Evolutionary conservation across 2,113 vertebrate species (phyloP), one percentile per base, ranked within the genome.

Genomic region (Macrotus californicus): DNA sequence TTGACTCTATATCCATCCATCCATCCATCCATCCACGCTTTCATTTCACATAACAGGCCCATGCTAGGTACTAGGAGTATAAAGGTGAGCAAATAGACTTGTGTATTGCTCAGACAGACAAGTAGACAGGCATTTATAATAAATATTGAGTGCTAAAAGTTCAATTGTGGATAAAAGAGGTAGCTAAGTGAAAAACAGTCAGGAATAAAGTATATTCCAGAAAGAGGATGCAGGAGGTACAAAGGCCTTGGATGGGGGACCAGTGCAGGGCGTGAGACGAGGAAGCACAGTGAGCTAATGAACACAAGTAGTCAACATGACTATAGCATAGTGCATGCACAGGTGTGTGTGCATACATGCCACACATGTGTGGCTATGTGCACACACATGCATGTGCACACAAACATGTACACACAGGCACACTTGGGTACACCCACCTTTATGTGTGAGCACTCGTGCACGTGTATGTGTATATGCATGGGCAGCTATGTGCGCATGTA

Each of bases 381-480:
- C 0, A 24, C 43, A 12, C 9, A 67, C 34, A 13, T 0, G 16
- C 0, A 18, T 5, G 69, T 16, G 7, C 7, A 7, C 13, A 34
- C 13, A 22, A 1, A 21, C 14, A 11, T 13, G 24, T 39, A 46
- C 7, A 41, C 18, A 52, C 0, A n/a, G 7, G 14, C 22, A 67
- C n/a, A 66, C n/a, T 6, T 43, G 41, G 67, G 41, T 7, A 50
- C 3, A 39, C n/a, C n/a, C 1, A n/a, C 41, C 54, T 7, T 13
- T 10, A 5, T 11, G 15, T 12, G 19, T 56, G 76, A 54, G 76
- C n/a, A 39, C n/a, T 36, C 22, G 5, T 41, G 39, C 22, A 14
- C 36, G 13, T 79, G 76, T 21, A 77, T n/a, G 41, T n/a, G n/a
- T 66, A 15, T 2, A 0, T 41, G 8, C 29, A n/a, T 2, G 1